These are phyloP conservation scores for Miniopterus natalensis DNA, from an alignment of 2,113 vertebrate genomes.

Conservation along the genomic window DNA sequence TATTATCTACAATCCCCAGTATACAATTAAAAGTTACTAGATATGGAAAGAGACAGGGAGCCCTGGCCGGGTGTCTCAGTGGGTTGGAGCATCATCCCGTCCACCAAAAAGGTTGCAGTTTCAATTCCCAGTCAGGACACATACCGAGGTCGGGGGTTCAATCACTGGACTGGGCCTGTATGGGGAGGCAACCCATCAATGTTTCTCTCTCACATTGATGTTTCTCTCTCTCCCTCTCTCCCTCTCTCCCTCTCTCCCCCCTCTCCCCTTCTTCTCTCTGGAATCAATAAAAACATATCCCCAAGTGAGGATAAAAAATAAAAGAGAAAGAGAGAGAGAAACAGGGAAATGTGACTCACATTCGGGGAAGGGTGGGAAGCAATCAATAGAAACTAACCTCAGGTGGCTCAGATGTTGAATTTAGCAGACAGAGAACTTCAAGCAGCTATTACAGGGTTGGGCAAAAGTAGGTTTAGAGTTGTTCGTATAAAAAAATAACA, in stretches of 20 bases:
- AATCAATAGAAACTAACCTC: neutral
- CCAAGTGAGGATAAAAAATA: too few species aligned
- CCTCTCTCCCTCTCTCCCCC: too few species aligned
- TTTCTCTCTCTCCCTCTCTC: neutral
- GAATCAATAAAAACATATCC: neutral
- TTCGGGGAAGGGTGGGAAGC: neutral
- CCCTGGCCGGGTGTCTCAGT: neutral
- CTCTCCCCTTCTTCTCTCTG: too few species aligned
- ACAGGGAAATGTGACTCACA: neutral
- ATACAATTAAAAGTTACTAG: neutral
- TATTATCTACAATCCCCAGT: neutral
- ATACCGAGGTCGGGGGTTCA: neutral
- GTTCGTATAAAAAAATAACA: neutral
- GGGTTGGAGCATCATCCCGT: neutral
- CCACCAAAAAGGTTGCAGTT: neutral
- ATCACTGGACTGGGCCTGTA: neutral
- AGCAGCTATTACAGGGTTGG: neutral
- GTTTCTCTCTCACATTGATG: neutral
- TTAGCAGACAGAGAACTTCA: neutral
- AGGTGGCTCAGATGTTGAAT: neutral
- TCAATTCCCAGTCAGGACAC: neutral
- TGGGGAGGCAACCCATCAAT: neutral
- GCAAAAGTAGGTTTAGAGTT: neutral
- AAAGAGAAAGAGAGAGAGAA: neutral
- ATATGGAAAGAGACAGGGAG: neutral